Percentiles rank a stretch among this genome's conserved stretches.
phyloP scores from a whole-genome alignment of 2,113 vertebrate species.

The Pomatorhinus ruficollis region DNA sequence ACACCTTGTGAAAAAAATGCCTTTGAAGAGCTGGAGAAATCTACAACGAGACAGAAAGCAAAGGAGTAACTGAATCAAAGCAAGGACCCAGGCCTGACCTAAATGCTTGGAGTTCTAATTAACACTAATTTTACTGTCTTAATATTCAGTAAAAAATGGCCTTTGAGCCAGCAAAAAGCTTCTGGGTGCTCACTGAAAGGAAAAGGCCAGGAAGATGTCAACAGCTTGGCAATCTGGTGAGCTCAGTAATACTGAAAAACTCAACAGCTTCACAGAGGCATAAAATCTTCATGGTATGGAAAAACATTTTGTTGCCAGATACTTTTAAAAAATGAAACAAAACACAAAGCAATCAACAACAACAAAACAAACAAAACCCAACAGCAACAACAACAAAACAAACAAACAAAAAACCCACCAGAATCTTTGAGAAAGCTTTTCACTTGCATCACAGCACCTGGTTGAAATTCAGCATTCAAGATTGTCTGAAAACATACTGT shows the following conservation, averaged over 20 bases:
- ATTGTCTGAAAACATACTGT: rapidly evolving
- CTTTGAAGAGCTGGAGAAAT: neutral
- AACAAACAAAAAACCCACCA: neutral
- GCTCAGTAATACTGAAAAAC: neutral
- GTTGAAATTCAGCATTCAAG: neutral
- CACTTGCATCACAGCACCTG: neutral
- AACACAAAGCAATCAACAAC: neutral
- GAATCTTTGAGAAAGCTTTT: neutral
- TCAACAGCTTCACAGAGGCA: neutral
- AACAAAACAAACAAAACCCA: neutral
- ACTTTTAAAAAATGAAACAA: too few relatives aligned
- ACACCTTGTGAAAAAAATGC: neutral
- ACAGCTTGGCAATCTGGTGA: neutral
- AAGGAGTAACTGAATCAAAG: neutral
- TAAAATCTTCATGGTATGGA: neutral
- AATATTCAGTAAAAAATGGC: neutral
- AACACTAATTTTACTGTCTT: neutral
- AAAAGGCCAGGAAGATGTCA: neutral
- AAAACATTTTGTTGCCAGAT: neutral
- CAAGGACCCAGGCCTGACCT: neutral
- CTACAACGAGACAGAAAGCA: neutral
- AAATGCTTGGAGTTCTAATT: neutral
- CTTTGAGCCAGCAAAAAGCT: neutral
- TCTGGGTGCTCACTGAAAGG: neutral
- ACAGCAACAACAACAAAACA: neutral